A percentile compares a stretch with the other conserved stretches of the same genome.
Evolutionary conservation across 2,113 vertebrate genomes (phyloP).

Genomic region (Rhineura floridana): DNA sequence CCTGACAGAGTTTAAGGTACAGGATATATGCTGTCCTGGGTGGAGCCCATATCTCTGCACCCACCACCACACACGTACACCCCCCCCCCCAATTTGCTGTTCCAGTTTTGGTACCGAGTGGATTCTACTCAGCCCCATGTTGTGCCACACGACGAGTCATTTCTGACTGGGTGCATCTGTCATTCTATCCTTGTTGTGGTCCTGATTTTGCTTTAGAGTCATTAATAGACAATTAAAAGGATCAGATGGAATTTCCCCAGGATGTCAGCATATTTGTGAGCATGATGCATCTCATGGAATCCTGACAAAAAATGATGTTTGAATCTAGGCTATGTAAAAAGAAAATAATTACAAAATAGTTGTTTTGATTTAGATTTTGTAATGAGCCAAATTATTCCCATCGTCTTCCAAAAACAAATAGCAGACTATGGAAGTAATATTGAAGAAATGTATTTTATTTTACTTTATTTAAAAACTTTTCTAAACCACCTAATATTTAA

Average conservation of each 20-base stretch:
- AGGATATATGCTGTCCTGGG: background rate
- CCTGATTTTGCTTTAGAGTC: background rate
- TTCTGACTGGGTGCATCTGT: background rate
- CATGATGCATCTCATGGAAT: background rate
- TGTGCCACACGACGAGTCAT: background rate
- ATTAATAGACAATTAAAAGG: background rate
- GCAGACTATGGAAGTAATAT: background rate
- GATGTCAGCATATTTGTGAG: background rate
- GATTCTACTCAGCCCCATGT: background rate
- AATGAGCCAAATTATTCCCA: background rate
- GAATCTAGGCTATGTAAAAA: background rate
- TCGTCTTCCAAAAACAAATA: background rate
- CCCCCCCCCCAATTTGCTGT: background rate
- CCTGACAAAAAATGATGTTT: constrained; percentile 14
- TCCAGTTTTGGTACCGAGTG: background rate
- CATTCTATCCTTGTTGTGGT: background rate
- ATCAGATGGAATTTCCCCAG: constrained; percentile 21
- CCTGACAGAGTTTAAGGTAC: background rate
- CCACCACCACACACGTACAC: too few species aligned
- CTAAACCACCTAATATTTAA: too few species aligned
- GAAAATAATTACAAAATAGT: constrained; percentile 14
- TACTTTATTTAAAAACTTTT: too few species aligned
- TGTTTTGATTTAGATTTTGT: constrained; percentile 1
- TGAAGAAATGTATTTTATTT: background rate
- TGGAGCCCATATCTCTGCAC: background rate